A percentile compares a stretch with the other conserved stretches of the same genome.
Evolutionary conservation across 2,113 vertebrate genomes (phyloP).

Genomic region (Coptodon rendalli): DNA sequence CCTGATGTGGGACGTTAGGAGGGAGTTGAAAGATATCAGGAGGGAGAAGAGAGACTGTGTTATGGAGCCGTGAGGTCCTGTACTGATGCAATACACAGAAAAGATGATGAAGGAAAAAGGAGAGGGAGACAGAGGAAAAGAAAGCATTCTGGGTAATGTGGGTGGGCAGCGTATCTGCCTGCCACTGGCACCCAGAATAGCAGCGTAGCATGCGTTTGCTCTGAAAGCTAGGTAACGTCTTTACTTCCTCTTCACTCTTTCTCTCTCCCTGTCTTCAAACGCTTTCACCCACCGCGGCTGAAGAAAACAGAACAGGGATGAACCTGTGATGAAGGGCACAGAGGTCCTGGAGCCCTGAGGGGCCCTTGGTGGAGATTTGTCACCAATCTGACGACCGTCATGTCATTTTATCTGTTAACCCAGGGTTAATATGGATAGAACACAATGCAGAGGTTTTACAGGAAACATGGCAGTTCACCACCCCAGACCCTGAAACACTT

Average conservation of each 20-base stretch:
- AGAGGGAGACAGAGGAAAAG: slow-evolving; percentile 12
- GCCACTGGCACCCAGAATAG: slow-evolving; percentile 40
- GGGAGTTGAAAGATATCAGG: slow-evolving; percentile 29
- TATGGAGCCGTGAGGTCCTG: slow-evolving; percentile 35
- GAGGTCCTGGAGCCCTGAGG: slow-evolving; percentile 6
- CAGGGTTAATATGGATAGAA: not conserved
- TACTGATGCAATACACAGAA: slow-evolving; percentile 51
- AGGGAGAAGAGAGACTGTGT: slow-evolving; percentile 10
- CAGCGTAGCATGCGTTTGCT: slow-evolving; percentile 26
- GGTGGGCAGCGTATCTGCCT: slow-evolving; percentile 43
- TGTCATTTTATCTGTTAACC: not conserved
- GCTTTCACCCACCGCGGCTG: not conserved
- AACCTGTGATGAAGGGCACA: not conserved
- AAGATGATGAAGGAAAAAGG: slow-evolving; percentile 35
- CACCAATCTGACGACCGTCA: slow-evolving; percentile 18
- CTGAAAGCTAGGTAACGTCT: slow-evolving; percentile 11
- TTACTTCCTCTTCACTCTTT: not conserved
- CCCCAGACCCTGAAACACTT: not conserved
- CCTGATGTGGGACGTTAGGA: not conserved
- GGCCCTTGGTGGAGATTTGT: not conserved
- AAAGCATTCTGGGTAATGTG: slow-evolving; percentile 35
- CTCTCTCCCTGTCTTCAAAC: not conserved
- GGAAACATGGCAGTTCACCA: not conserved
- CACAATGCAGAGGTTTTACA: not conserved
- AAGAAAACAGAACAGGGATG: not conserved